These are phyloP conservation scores for Lomographa bimaculata DNA, from an alignment of 2,888 invertebrate genomes.

Conservation along the genomic window DNA sequence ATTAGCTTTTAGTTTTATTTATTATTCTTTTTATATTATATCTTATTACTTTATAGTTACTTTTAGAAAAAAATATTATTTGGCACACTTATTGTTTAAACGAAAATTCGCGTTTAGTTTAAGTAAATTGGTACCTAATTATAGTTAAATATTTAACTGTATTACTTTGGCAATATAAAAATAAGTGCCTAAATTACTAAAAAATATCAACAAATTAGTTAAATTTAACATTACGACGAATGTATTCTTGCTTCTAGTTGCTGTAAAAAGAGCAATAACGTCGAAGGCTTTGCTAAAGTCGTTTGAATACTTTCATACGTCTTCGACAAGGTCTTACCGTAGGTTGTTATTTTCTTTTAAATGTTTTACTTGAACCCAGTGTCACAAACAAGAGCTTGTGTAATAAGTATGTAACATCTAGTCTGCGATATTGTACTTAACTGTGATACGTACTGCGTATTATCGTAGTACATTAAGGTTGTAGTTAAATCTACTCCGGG, in stretches of 20 bases:
- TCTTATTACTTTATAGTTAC: conserved; percentile 11
- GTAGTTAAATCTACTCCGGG: too few species aligned
- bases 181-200: conserved; percentile 30
- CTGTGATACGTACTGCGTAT: too few species aligned
- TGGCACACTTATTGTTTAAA: too few species aligned
- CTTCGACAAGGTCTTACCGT: background rate
- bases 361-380: too few species aligned
- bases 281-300: background rate
- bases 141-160: conserved; percentile 2
- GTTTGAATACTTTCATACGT: conserved; percentile 3
- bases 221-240: conserved; percentile 15
- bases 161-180: conserved; percentile 32
- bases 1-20: conserved; percentile 31
- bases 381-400: too few species aligned
- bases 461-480: too few species aligned
- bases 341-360: background rate
- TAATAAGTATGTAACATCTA: too few species aligned
- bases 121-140: conserved; percentile 1
- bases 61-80: conserved; percentile 16
- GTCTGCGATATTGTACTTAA: too few species aligned
- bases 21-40: conserved; percentile 27
- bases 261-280: conserved; percentile 14
- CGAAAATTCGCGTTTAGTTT: conserved; percentile 6
- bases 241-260: conserved; percentile 9
- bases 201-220: conserved; percentile 23